Evolutionary conservation across 2,113 vertebrate species (phyloP), one percentile per base, ranked within the genome.

Genomic region (Hyperopisus bebe): DNA sequence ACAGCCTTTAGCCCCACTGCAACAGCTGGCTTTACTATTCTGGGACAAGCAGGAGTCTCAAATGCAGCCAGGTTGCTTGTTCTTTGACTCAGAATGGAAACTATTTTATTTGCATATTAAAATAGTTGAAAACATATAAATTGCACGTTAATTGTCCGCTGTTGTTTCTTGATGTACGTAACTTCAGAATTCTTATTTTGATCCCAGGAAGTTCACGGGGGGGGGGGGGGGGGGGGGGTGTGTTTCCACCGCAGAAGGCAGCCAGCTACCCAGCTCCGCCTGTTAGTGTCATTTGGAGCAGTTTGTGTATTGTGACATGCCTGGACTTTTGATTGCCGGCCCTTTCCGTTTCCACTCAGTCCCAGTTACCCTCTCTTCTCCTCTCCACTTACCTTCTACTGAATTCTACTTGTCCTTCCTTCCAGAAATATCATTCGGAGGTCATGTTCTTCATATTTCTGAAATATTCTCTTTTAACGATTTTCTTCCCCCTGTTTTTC

Each of bases 291-390:
- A 53, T 55, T 11, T 77, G 47, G 48, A 90, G 90, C 90, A 13
- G 48, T 48, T 17, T 47, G 42, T n/a, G 51, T 83, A 44, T 15
- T 88, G 86, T 82, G 50, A 27, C 55, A 74, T 42, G 87, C 53
- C 77, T 89, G 51, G 48, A 27, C 89, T 89, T 47, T 70, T 86
- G 66, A 44, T 82, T 82, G 80, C 85, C 31, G 50, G n/a, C 55
- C 51, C 50, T 8, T 44, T 93, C 90, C 17, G 48, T 35, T 89
- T 89, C 90, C 91, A 91, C 89, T 21, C 77, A 89, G 89, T 24
- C 93, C 93, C 92, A 92, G 92, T 94, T 92, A 94, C 91, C 90
- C 84, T 42, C 10, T 92, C 92, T 91, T 91, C 58, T 80, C 42
- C 90, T 92, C 92, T 93, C 91, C 92, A 84, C 42, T 53, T n/a